These are phyloP conservation scores for Erynnis tages DNA, from an alignment of 2,888 invertebrate species.

Conservation along the genomic window DNA sequence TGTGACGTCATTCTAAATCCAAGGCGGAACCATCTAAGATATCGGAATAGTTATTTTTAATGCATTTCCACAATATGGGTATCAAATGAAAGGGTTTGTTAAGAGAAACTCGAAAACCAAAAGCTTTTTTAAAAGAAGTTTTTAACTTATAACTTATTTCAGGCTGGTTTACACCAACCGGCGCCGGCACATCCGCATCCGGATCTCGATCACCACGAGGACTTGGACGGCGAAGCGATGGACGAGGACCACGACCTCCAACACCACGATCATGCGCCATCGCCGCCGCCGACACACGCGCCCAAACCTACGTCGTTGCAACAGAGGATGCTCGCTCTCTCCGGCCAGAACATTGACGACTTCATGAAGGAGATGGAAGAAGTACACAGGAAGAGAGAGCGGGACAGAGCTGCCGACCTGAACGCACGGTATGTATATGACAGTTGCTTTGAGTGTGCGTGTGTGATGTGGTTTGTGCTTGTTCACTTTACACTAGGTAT, in stretches of 20 bases:
- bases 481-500: no score
- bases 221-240: conserved; percentile 56
- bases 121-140: no score
- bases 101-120: no score
- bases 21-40: no score
- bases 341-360: conserved; percentile 95
- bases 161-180: conserved; percentile 5
- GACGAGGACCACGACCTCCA: conserved; percentile 54
- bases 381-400: conserved; percentile 88
- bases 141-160: no score
- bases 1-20: no score
- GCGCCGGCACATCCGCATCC: not conserved
- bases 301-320: conserved; percentile 90
- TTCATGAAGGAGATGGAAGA: conserved; percentile 97
- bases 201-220: conserved; percentile 30
- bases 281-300: conserved; percentile 80
- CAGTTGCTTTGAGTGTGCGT: not conserved
- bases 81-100: no score
- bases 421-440: conserved; percentile 68
- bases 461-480: not conserved
- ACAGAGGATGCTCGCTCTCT: conserved; percentile 93
- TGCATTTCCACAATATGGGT: no score
- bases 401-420: conserved; percentile 84
- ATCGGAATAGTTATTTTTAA: no score
- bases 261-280: conserved; percentile 25